Conservation (phyloP, 2,113 vertebrate genomes). For the Nothoprocta perdicaria region DNA sequence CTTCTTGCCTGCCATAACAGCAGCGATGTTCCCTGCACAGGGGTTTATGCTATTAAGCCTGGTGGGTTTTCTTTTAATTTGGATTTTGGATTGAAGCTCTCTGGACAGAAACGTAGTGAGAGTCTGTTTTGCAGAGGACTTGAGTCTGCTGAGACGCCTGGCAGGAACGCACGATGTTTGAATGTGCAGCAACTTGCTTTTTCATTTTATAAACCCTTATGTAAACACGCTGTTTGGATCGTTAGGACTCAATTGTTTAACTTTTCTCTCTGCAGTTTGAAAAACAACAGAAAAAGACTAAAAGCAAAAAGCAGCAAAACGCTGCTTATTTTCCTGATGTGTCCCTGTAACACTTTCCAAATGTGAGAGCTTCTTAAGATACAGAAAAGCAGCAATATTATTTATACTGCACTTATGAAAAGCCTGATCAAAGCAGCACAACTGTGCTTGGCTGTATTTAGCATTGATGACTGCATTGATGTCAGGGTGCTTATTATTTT, state of each 20-base stretch:
- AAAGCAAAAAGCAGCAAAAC: conserved; percentile 12
- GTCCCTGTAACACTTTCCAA: conserved; percentile 20
- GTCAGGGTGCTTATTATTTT: conserved; percentile 59
- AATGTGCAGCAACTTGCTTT: background rate
- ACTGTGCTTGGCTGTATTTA: conserved; percentile 46
- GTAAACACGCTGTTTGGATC: conserved; percentile 40
- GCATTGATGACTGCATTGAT: background rate
- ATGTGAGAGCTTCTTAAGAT: conserved; percentile 47
- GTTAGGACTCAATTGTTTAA: conserved; percentile 23
- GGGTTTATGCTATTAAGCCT: background rate
- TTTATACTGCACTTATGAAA: conserved; percentile 55
- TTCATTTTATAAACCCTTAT: conserved; percentile 20
- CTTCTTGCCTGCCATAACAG: no score
- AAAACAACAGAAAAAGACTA: background rate
- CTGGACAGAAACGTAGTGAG: background rate
- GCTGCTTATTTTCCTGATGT: conserved; percentile 7
- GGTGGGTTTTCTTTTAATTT: background rate
- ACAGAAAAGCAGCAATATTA: conserved; percentile 7
- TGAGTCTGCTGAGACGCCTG: conserved; percentile 20
- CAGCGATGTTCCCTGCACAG: background rate
- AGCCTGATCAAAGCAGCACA: conserved; percentile 54
- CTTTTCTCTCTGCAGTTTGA: conserved; percentile 17
- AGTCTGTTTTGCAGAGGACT: background rate
- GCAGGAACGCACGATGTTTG: background rate
- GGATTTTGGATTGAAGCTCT: conserved; percentile 11